Evolutionary conservation across 2,888 invertebrate species (phyloP).

Genomic region (Keiferia lycopersicella): DNA sequence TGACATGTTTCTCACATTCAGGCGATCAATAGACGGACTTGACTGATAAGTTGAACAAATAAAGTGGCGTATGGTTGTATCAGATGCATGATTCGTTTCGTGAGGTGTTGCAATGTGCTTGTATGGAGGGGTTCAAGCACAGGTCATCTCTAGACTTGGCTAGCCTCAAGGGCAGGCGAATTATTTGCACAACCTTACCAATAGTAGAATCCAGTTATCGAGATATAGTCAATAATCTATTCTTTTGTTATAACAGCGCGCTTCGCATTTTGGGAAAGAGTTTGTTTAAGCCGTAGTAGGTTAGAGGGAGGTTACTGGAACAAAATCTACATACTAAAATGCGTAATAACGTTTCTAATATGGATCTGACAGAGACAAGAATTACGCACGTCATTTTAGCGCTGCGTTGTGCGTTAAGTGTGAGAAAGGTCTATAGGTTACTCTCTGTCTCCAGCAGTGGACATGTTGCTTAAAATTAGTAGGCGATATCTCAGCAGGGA

Average conservation of each 20-base stretch:
- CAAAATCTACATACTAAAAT: no score
- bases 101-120: constrained; percentile 11
- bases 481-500: no score
- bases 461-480: no score
- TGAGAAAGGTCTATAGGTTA: no score
- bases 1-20: constrained; percentile 12
- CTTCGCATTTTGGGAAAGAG: no score
- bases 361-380: no score
- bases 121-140: constrained; percentile 21
- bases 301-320: no score
- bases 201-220: not conserved
- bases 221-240: not conserved
- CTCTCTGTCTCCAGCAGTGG: no score
- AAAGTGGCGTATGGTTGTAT: constrained; percentile 21
- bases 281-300: no score
- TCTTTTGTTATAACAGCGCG: not conserved
- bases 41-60: constrained; percentile 16
- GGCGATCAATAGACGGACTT: constrained; percentile 10
- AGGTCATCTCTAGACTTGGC: constrained; percentile 24
- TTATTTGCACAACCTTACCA: constrained; percentile 7
- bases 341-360: no score
- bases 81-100: constrained; percentile 23
- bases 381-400: no score
- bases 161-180: constrained; percentile 27
- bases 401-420: no score